A percentile compares a stretch with the other conserved stretches of the same genome.
phyloP scores from a whole-genome alignment of 2,797 vertebrate genomes.

The Etheostoma perlongum region DNA sequence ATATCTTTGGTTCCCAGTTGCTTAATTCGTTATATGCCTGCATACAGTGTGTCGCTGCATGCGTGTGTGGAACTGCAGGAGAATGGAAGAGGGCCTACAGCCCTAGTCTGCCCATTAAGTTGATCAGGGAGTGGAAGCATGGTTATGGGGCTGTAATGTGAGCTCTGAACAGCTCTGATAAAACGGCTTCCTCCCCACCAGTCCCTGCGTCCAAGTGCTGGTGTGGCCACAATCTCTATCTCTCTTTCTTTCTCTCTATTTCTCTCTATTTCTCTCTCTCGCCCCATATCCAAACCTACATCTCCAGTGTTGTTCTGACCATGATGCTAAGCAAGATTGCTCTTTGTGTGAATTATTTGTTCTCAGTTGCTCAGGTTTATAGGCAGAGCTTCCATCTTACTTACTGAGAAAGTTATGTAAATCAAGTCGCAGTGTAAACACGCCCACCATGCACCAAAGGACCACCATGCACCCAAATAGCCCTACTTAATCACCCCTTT shows the following conservation, averaged over 20 bases:
- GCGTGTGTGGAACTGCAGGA: slow-evolving; percentile 22
- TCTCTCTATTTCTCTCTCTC: slow-evolving; percentile 1
- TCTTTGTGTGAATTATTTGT: slow-evolving; percentile 43
- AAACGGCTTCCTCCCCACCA: slow-evolving; percentile 48
- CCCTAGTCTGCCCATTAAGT: slow-evolving; percentile 72
- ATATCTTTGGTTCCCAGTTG: slow-evolving; percentile 55
- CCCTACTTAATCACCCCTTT: slow-evolving; percentile 16
- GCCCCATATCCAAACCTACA: background rate
- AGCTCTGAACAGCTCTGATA: slow-evolving; percentile 75
- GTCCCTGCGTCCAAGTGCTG: slow-evolving; percentile 34
- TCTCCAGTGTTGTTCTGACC: slow-evolving; percentile 42
- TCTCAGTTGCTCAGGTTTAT: slow-evolving; percentile 41
- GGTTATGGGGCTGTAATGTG: slow-evolving; percentile 72
- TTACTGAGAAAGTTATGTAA: slow-evolving; percentile 45
- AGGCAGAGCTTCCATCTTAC: slow-evolving; percentile 39
- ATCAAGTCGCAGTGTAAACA: slow-evolving; percentile 42
- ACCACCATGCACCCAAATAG: slow-evolving; percentile 30
- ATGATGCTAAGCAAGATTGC: slow-evolving; percentile 52
- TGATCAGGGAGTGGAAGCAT: slow-evolving; percentile 68
- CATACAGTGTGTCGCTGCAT: slow-evolving; percentile 2
- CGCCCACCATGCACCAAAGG: slow-evolving; percentile 30
- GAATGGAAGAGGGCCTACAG: slow-evolving; percentile 60
- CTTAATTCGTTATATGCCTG: slow-evolving; percentile 43
- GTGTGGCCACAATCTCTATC: background rate
- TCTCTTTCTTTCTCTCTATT: background rate